Evolutionary conservation across 1,140 invertebrate species (phyloP), one percentile per base, ranked within the genome.

Genomic region (Cataglyphis hispanica): DNA sequence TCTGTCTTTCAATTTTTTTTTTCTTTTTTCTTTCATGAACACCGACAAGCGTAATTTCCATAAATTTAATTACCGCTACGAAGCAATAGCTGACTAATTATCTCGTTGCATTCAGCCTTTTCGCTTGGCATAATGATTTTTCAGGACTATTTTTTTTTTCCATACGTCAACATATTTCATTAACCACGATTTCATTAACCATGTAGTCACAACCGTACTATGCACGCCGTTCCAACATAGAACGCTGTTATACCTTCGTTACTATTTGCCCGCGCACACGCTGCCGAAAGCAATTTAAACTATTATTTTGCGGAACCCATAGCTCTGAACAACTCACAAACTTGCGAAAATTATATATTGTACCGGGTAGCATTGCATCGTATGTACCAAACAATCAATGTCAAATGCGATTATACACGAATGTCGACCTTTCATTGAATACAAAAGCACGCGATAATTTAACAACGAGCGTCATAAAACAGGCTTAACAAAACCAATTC

Each of bases 281-380:
- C 64, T 56, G 53, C 78, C 78, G 43, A 83, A 83, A 83, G 78
- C 78, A 83, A 83, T 83, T 83, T 83, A 83, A 83, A 83, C 78
- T 83, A 74, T 83, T 83, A 83, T 83, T 83, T 83, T 74, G 40
- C 67, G 27, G 31, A 61, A 46, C 25, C 37, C 43, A 56, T 40
- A 50, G 10, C 16, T 10, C 43, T 7, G 31, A 50, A 43, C 50
- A 70, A 81, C 64, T 70, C 43, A 19, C 66, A 13, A 83, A 83
- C 78, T 83, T 61, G 37, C 53, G 53, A 69, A 37, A 50, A 50
- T 64, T 53, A 22, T 46, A 34, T 56, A 69, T 70, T 40, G 64
- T 37, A 8, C 25, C 53, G 53, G n/a, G 25, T 83, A 40, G 34
- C 50, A 56, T 53, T 50, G 67, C 7, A 46, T 10, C 27, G 27